These are phyloP conservation scores for Saccopteryx leptura DNA, from an alignment of 2,113 vertebrate species.

Conservation along the genomic window DNA sequence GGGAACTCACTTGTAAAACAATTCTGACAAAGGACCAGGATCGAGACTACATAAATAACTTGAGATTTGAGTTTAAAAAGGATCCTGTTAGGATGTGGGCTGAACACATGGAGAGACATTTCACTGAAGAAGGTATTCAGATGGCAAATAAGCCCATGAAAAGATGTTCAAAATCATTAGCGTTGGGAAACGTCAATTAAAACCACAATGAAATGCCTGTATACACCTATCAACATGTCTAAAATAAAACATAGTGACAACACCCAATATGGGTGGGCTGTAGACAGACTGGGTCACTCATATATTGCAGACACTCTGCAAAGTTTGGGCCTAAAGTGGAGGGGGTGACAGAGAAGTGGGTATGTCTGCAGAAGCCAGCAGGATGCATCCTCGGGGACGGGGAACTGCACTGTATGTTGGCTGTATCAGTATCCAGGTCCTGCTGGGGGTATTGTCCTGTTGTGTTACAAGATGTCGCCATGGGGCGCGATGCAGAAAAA, in stretches of 20 bases:
- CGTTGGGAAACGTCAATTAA: background rate
- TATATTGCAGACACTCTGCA: background rate
- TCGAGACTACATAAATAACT: background rate
- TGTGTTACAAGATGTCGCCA: background rate
- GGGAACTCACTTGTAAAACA: background rate
- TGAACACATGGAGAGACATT: conserved; percentile 15
- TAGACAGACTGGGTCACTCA: background rate
- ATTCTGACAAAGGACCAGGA: background rate
- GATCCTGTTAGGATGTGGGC: background rate
- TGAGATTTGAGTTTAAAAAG: background rate
- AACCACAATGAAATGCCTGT: background rate
- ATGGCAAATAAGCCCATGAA: background rate
- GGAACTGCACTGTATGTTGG: background rate
- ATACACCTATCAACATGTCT: background rate
- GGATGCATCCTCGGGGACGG: background rate
- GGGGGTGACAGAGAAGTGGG: background rate
- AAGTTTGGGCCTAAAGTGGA: background rate
- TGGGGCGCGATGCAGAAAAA: background rate
- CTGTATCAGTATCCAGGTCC: background rate
- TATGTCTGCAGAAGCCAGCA: accelerated
- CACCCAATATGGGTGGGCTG: background rate
- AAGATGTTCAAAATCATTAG: background rate
- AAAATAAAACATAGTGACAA: background rate
- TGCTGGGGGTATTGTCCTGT: background rate
- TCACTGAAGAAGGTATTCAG: background rate